phyloP scores from a whole-genome alignment of 2,888 invertebrate genomes.

The Melanostoma scalare region DNA sequence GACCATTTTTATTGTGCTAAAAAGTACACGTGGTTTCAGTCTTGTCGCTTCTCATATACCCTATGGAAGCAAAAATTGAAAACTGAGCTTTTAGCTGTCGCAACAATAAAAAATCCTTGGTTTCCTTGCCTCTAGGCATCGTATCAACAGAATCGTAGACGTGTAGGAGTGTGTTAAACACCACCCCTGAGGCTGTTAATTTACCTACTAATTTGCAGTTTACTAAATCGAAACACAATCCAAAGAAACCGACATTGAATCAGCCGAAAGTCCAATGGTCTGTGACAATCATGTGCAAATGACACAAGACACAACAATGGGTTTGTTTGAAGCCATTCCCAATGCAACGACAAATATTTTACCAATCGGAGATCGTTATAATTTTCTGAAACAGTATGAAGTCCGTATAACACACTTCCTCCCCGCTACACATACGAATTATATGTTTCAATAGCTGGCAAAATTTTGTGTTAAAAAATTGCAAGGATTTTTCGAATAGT shows the following conservation, averaged over 20 bases:
- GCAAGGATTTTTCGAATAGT: slow-evolving; percentile 21
- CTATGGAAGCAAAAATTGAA: no score
- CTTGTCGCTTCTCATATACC: no score
- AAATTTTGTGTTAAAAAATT: slow-evolving; percentile 35
- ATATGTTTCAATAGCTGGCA: slow-evolving; percentile 9
- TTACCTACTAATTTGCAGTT: background rate
- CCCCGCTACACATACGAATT: slow-evolving; percentile 28
- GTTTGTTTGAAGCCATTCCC: slow-evolving; percentile 17
- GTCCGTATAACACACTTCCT: slow-evolving; percentile 23
- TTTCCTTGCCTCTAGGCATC: no score
- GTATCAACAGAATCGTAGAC: no score
- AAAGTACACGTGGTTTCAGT: no score
- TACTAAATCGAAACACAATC: slow-evolving; percentile 13
- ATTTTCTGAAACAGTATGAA: slow-evolving; percentile 2
- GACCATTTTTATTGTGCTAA: no score
- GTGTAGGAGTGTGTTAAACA: no score
- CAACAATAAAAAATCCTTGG: no score
- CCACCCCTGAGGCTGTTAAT: background rate
- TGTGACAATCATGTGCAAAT: slow-evolving; percentile 58
- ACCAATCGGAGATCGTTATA: slow-evolving; percentile 41
- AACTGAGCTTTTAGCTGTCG: no score
- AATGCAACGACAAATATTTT: slow-evolving; percentile 42
- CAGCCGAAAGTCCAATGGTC: slow-evolving; percentile 49
- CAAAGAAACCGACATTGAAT: slow-evolving; percentile 19
- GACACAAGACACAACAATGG: slow-evolving; percentile 66